Base-by-base conservation (phyloP, 2,888 invertebrate genomes). In the Griposia aprilina region DNA sequence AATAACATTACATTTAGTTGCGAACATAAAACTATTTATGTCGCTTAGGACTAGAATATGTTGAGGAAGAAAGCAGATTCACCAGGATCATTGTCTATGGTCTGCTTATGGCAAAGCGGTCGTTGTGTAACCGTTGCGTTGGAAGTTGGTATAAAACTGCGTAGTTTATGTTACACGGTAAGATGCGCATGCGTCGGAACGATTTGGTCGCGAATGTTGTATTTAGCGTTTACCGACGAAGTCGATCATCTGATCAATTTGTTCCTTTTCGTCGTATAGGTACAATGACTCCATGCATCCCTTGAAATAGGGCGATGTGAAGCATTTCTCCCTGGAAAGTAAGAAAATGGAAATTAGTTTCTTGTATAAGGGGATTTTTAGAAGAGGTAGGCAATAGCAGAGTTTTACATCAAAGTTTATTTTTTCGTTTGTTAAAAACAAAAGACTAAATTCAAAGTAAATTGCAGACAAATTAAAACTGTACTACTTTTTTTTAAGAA, bases 221-320 rank as follows among this genome's bases (percentile, higher is more conserved):
- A 87, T n/a, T 73, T 96, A 97, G 94, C 97, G 96, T 95, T 97
- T 97, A 94, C 98, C 98, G 96, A 98, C 97, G 97, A 97, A 98
- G 96, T 98, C 98, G 96, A 98, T 98, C 98, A 98, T 98, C 96
- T 98, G 98, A 95, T 97, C 97, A 97, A 98, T 97, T 96, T 98
- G 97, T 94, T 98, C 98, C 97, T 97, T 97, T 96, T 98, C 98
- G 95, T 98, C 98, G 94, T 97, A 97, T 95, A 98, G 97, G 96
- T 98, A 97, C 96, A 98, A 97, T 95, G 98, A 98, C 97, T 98
- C 98, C 97, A 98, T 97, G 97, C 98, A 98, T 97, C 98, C 98
- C 97, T 97, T 97, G 97, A 98, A 98, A 97, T 98, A 98, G 97
- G 97, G 97, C 95, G 98, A 98, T 93, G 98, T 97, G 97, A 98